phyloP scores from a whole-genome alignment of 2,797 vertebrate species.

The Pelodytes ibericus region DNA sequence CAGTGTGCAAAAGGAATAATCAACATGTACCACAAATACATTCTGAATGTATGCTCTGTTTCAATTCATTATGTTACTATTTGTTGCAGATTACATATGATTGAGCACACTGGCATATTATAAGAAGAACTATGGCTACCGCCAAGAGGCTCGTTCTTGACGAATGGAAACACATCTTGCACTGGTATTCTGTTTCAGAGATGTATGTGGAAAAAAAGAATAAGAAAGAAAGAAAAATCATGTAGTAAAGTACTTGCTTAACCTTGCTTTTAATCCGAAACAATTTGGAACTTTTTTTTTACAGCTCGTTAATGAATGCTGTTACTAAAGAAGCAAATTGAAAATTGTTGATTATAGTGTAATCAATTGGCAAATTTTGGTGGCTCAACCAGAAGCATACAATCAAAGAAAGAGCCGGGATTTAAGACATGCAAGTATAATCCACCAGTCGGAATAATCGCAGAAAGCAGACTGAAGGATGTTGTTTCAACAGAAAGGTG shows the following conservation, averaged over 20 bases:
- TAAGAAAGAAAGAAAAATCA: no score
- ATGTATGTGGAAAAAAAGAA: not conserved
- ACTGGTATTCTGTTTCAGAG: not conserved
- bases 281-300: not conserved
- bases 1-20: no score
- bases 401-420: not conserved
- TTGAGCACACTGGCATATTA: no score
- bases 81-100: no score
- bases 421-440: not conserved
- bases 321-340: slow-evolving; percentile 62
- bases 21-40: no score
- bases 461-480: slow-evolving; percentile 3
- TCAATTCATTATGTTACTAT: no score
- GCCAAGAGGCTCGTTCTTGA: no score
- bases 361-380: not conserved
- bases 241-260: not conserved
- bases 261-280: not conserved
- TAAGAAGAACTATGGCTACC: no score
- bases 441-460: not conserved
- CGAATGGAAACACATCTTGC: no score
- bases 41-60: no score
- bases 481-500: not conserved
- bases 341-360: slow-evolving; percentile 52
- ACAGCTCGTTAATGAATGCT: not conserved
- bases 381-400: not conserved